Evolutionary conservation across 2,113 vertebrate genomes (phyloP), one percentile per base, ranked within the genome.

Genomic region (Melanotaenia duboulayi): DNA sequence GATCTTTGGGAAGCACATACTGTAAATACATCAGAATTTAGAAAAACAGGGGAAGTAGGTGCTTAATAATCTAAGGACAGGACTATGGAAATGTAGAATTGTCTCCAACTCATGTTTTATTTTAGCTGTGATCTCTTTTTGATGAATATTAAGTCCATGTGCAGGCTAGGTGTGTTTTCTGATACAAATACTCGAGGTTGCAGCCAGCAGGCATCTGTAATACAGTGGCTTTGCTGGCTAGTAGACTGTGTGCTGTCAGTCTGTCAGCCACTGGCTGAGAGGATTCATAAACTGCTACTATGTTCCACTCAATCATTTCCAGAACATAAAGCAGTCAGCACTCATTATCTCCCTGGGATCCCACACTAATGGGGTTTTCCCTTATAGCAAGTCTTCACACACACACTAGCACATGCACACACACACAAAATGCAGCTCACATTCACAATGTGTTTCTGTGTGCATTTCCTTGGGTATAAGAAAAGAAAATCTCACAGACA

Each of bases 241-340:
- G 51, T 70, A 56, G 49, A 65, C 66, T 74, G 73, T 16, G 64
- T 82, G 83, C 80, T 74, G 83, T 87, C 87, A 82, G 71, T 62
- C 74, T 80, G 77, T 87, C 69, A 76, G 79, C 74, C 54, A 13
- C 66, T 23, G 32, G 76, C 71, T 60, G 71, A 85, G 64, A 46
- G 67, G 54, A 84, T 89, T 88, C 88, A 86, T 89, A 82, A 89
- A 85, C 68, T 65, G 71, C 81, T 74, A 40, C 78, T 48, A 65
- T 76, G 85, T 76, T 86, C 79, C 76, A 91, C 88, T 91, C 90
- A 76, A 91, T 91, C 87, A 91, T 92, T 88, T 91, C 87, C 86
- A 83, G 75, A 68, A 90, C 88, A 88, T 91, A 89, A 91, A 91
- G 84, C 88, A 91, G 84, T 87, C 87, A 86, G 87, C 74, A 25